These are phyloP conservation scores for Papilio aristodemus DNA, from an alignment of 1,140 invertebrate species.

Conservation along the genomic window DNA sequence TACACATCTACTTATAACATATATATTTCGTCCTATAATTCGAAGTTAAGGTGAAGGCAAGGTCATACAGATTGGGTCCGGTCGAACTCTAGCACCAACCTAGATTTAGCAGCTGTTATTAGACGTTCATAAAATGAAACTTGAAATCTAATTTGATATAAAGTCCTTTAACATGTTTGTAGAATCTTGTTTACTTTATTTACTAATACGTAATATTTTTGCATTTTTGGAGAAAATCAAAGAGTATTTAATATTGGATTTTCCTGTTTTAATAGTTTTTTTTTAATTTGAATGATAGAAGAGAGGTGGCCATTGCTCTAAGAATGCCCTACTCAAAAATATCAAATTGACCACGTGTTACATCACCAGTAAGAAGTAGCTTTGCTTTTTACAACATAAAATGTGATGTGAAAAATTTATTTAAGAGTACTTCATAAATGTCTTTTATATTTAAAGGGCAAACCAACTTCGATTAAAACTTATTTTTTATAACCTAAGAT, in stretches of 20 bases:
- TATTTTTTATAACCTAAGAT: too few species aligned
- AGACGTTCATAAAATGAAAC: neutral
- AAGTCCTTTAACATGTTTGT: conserved; percentile 3
- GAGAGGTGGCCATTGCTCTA: neutral
- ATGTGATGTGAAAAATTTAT: neutral
- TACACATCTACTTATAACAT: neutral
- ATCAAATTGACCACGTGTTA: neutral
- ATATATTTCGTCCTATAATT: conserved; percentile 13
- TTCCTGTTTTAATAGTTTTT: too few species aligned
- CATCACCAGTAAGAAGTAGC: neutral
- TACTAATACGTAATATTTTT: too few species aligned
- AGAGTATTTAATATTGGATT: too few species aligned
- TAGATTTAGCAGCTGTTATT: conserved; percentile 23
- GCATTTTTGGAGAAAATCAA: neutral
- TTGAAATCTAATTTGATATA: neutral
- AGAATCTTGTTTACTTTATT: neutral
- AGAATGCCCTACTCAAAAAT: neutral
- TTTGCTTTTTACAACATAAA: too few species aligned
- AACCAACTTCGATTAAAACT: too few species aligned
- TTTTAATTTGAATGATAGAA: too few species aligned
- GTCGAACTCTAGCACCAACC: conserved; percentile 16
- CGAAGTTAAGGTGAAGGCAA: conserved; percentile 21
- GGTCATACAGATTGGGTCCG: neutral
- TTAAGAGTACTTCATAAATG: too few species aligned
- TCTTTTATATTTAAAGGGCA: too few species aligned